Base-by-base conservation (phyloP, 2,113 vertebrate genomes). In the Calonectris borealis region DNA sequence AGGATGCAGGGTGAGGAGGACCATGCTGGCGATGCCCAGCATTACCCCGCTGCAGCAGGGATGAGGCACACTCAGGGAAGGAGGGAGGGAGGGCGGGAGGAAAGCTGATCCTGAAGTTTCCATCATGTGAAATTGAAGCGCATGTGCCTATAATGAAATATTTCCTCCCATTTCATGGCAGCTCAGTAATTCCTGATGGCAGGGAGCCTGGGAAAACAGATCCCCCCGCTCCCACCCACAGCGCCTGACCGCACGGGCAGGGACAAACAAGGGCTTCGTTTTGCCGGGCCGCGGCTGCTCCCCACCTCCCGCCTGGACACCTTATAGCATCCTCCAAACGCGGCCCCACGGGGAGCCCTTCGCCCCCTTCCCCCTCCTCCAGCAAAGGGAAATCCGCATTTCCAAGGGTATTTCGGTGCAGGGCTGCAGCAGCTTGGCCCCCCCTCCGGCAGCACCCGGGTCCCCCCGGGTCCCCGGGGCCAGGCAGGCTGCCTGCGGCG, bases 81-180 rank as follows among this genome's bases (percentile, higher is more conserved):
- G 79, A 72, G 57, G 49, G 42, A 49, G 60, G 83, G 46, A 11
- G 38, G 36, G 48, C 1, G 16, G 42, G 61, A 6, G 52, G 88
- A 94, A 96, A 95, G 62, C 84, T 10, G 96, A 98, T 95, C 96
- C 97, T 32, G 8, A 34, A 97, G 83, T 98, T 98, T 98, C 97
- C 97, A 97, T 97, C 97, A 96, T 89, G 94, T 91, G 94, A 98
- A 97, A 97, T 97, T 96, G 96, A 98, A 95, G 95, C 97, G 97
- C 97, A 98, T 98, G 97, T 98, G 98, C 98, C 98, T 98, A 96
- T 98, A 98, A 98, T 98, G 98, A 98, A 98, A 98, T 93, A 97
- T 98, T 98, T 98, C 97, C 97, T 98, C 96, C 96, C 94, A 97
- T 98, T 98, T 98, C 97, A 98, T 96, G 97, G 97, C 96, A 97